Evolutionary conservation across 1,140 invertebrate genomes (phyloP).

Genomic region (Panulirus ornatus): DNA sequence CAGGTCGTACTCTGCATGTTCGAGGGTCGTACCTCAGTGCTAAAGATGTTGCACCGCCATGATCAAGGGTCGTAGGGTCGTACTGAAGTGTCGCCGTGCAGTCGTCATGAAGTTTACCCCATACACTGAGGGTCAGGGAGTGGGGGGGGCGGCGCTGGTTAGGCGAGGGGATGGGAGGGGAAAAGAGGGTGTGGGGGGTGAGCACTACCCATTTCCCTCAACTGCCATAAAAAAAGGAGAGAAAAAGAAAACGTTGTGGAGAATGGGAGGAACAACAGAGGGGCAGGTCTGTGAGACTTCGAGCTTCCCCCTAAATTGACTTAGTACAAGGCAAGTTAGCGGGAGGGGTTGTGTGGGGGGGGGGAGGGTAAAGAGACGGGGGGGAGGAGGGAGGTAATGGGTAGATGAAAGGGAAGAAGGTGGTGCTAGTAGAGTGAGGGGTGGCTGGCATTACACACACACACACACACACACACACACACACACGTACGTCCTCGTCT

Average conservation of each 20-base stretch:
- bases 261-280: constrained; percentile 2
- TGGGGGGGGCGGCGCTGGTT: not conserved
- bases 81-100: too few species aligned
- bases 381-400: not conserved
- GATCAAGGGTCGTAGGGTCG: too few species aligned
- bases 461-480: constrained; percentile 13
- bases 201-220: not conserved
- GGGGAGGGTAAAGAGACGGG: not conserved
- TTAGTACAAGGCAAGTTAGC: constrained; percentile 20
- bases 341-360: constrained; percentile 2
- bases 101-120: too few species aligned
- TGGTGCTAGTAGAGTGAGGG: not conserved
- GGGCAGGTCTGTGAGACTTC: not conserved
- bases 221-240: not conserved
- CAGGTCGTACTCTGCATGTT: too few species aligned
- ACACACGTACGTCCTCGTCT: too few species aligned
- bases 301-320: constrained; percentile 20
- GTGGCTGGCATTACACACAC: not conserved
- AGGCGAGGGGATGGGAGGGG: not conserved
- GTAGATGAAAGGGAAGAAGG: not conserved
- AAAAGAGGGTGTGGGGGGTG: not conserved
- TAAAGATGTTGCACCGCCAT: too few species aligned
- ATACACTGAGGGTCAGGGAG: not conserved
- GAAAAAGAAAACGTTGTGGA: too few species aligned
- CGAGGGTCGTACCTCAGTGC: too few species aligned